Evolutionary conservation across 2,888 invertebrate genomes (phyloP), one percentile per base, ranked within the genome.

Genomic region (Papilio protenor): DNA sequence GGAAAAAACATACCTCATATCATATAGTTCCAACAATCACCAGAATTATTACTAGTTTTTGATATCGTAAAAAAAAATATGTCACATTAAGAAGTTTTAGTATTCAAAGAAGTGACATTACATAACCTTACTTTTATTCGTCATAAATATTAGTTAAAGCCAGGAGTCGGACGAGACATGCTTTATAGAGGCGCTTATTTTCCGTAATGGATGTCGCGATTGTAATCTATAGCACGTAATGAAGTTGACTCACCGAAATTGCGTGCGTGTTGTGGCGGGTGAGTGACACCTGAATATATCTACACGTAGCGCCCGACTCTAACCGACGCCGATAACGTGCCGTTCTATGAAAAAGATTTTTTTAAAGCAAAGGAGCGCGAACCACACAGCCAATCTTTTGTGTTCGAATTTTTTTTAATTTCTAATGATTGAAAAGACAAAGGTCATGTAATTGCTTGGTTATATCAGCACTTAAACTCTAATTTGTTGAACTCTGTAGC

Each of bases 201-300:
- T 49, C 73, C 40, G 73, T 70, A 73, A 79, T 79, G 78, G 64
- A 79, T 75, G 78, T 78, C 76, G 78, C 78, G 78, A 79, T 79
- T 76, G 78, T 79, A 79, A 79, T 79, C 78, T 79, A 76, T 76
- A 73, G 70, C 78, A 76, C 78, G 76, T 73, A 79, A 79, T 79
- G 78, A 79, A 79, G 78, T 76, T 76, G 78, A 76, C 76, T 76
- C 78, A 76, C 76, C 66, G 69, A 76, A 73, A 76, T 76, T 76
- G 73, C 76, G 78, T 76, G 78, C 78, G 76, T 69, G 78, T 49
- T 75, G 75, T 59, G 73, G 66, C 66, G 69, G 66, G 73, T 73
- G 75, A 66, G 73, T 76, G 76, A 73, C 76, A 70, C 73, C 73
- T 61, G 52, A 73, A 73, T 76, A 76, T 76, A 76, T 73, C 73